These are phyloP conservation scores for Tachina fera DNA, from an alignment of 2,888 invertebrate genomes.

Conservation along the genomic window DNA sequence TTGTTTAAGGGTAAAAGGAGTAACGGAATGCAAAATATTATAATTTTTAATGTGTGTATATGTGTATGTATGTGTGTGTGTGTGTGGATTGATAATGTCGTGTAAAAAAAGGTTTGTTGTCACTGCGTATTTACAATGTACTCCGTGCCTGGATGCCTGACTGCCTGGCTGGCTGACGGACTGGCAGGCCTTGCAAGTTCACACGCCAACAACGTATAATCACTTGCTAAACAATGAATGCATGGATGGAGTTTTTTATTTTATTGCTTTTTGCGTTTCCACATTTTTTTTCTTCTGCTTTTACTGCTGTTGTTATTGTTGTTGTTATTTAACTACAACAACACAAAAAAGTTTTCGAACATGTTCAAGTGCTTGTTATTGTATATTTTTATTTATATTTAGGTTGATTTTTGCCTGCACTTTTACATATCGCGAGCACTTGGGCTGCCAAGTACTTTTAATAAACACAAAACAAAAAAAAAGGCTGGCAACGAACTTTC, in stretches of 20 bases:
- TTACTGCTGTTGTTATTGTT: not conserved
- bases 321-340: conserved; percentile 30
- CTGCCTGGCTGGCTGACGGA: conserved; percentile 13
- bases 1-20: conserved; percentile 64
- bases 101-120: conserved; percentile 66
- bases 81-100: conserved; percentile 42
- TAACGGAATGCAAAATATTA: conserved; percentile 66
- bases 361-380: conserved; percentile 67
- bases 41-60: not conserved
- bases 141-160: conserved; percentile 12
- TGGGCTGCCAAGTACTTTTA: conserved; percentile 20
- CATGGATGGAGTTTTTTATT: conserved; percentile 47
- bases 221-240: conserved; percentile 71
- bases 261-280: conserved; percentile 35
- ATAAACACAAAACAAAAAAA: conserved; percentile 12
- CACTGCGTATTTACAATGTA: conserved; percentile 64
- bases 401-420: conserved; percentile 64
- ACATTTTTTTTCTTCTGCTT: conserved; percentile 25
- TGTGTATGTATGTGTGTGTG: too few relatives aligned
- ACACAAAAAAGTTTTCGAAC: conserved; percentile 50
- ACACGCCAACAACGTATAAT: conserved; percentile 72
- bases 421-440: conserved; percentile 47
- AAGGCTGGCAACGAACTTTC: conserved; percentile 15
- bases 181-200: conserved; percentile 58
- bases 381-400: conserved; percentile 46